Evolutionary conservation across 1,140 invertebrate genomes (phyloP), one percentile per base, ranked within the genome.

Genomic region (Ctenoplectra terminalis): DNA sequence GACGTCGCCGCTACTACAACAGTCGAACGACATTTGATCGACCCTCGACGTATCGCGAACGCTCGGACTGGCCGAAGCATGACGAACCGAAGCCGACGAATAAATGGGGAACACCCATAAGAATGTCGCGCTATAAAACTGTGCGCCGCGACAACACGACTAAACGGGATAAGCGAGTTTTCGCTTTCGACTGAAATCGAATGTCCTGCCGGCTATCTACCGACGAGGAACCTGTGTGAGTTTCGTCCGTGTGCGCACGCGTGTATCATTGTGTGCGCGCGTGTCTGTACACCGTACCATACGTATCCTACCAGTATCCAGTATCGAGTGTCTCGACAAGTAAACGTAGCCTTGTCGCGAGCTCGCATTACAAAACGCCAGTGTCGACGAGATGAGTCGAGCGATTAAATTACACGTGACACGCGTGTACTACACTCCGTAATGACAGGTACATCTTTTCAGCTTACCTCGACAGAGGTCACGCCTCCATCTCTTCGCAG

Each of bases 151-250:
- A 72, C 70, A 56, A 64, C 50, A 29, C 70, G 60, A 61, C 61
- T 54, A 52, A 66, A 67, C 73, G 40, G 73, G 76, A 61, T 77
- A 78, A 79, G 80, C 87, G 82, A 52, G 83, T 90, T 89, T 90
- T 90, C 89, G 72, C 89, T 90, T 90, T 90, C 86, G 86, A 90
- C 87, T 89, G 86, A 88, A 89, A 90, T 90, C 82, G 89, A 90
- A 89, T 88, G 84, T 86, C 58, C 75, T 77, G 48, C 73, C 74
- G 78, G 54, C 60, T 77, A 61, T 71, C 48, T 50, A 79, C 48
- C 34, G 46, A 23, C 26, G 29, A 8, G 23, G 20, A 37, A 56
- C 46, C 34, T 71, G 77, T 29, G 75, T 86, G 83, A 31, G 34
- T 20, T 56, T 20, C 43, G 73, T 77, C 50, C 48, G 70, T 46